Base-by-base conservation (phyloP, 2,113 vertebrate genomes). In the Pollimyrus isidori region DNA sequence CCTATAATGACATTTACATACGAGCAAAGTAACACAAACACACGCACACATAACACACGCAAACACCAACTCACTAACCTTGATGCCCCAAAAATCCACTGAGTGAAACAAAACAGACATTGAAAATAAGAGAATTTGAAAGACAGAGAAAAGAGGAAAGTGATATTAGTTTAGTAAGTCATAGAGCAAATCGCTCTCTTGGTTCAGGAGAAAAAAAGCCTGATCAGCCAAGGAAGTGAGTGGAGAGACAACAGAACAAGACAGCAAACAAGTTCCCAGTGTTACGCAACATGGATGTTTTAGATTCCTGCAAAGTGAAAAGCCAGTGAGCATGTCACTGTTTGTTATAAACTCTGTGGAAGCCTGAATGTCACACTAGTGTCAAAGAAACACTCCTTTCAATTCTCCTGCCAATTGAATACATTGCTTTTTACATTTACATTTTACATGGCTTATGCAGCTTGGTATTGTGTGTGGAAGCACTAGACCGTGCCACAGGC, bases 111-210 rank as follows among this genome's bases (percentile, higher is more conserved):
- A 86, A 89, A 89, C 88, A 88, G 86, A 90, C 58, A 90, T 46
- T 87, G 65, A 84, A 87, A 86, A 88, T 80, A 83, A 87, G 56
- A 90, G 91, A 90, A 88, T 53, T 84, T 90, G 90, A 89, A 56
- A 58, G 84, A 65, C 76, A 58, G 89, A 91, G 91, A 90, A 91
- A 89, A 91, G 90, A 89, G 91, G 92, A 89, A 92, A 90, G 89
- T 89, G 15, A 94, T 91, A 93, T 91, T 92, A 92, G 91, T 94
- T 89, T 90, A 93, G 91, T 91, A 92, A 93, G 89, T 91, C 91
- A 90, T 73, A 35, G 88, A 89, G 91, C 7, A 90, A 91, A 91
- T 76, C 50, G 85, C 86, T 90, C 87, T 90, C 87, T 90, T 56
- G 84, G 30, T 52, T 15, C 19, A 85, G 87, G 56, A 50, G 76